Conservation (phyloP, 2,797 vertebrate species). For the Notolepis coatsorum region DNA sequence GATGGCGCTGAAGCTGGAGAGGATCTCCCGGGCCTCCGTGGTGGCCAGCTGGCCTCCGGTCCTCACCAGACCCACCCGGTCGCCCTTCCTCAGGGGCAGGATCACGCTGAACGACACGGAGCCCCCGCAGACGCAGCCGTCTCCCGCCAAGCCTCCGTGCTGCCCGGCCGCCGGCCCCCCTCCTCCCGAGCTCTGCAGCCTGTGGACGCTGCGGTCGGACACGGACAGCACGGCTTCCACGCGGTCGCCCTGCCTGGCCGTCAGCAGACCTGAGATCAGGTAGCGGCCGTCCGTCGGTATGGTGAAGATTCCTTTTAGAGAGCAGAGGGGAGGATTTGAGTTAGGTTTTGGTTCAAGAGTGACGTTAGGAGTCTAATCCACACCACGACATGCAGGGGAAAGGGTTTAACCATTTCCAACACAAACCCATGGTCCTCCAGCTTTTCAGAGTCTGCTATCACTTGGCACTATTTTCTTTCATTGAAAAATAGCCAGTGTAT, state of each 20-base stretch:
- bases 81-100: slow-evolving; percentile 88
- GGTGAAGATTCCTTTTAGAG: slow-evolving; percentile 89
- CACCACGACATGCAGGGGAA: no score
- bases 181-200: slow-evolving; percentile 84
- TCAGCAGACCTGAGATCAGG: slow-evolving; percentile 90
- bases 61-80: slow-evolving; percentile 88
- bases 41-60: slow-evolving; percentile 90
- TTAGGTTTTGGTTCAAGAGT: slow-evolving; percentile 1
- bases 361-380: no score
- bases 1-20: slow-evolving; percentile 92
- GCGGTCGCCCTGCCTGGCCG: slow-evolving; percentile 81
- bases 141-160: slow-evolving; percentile 36
- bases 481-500: no score
- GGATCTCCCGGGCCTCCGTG: slow-evolving; percentile 90
- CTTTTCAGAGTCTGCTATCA: no score
- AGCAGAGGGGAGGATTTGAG: not conserved
- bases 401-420: no score
- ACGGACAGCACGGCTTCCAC: slow-evolving; percentile 92
- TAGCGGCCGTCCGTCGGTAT: slow-evolving; percentile 91
- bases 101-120: slow-evolving; percentile 91
- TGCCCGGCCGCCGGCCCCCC: slow-evolving; percentile 62
- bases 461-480: no score
- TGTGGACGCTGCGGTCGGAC: slow-evolving; percentile 90
- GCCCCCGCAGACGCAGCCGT: slow-evolving; percentile 83
- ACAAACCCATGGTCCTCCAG: no score